Evolutionary conservation across 1,140 invertebrate species (phyloP).

Genomic region (Diachasma alloeum): DNA sequence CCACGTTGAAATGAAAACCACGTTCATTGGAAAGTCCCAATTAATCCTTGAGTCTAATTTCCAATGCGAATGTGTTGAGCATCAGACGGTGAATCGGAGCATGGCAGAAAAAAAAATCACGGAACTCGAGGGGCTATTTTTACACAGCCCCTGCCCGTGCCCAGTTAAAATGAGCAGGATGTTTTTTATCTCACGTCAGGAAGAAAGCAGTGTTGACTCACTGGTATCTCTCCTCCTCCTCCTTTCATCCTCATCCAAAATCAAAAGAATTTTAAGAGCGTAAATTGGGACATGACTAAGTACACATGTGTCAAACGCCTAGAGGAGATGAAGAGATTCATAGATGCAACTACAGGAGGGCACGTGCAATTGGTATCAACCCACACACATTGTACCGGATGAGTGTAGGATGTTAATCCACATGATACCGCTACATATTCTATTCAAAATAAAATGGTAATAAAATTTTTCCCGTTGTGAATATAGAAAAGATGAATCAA

Average conservation of each 20-base stretch:
- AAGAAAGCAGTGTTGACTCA: no score
- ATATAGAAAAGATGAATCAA: no score
- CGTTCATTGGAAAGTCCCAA: not conserved
- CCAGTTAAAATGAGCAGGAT: no score
- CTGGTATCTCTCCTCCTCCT: no score
- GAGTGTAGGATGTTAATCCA: not conserved
- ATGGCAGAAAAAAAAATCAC: not conserved
- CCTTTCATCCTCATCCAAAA: not conserved
- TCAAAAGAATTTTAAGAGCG: not conserved
- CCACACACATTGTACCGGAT: not conserved
- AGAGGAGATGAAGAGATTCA: not conserved
- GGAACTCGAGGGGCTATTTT: not conserved
- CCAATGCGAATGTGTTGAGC: not conserved
- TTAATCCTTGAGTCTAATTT: not conserved
- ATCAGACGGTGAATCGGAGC: slow-evolving; percentile 7
- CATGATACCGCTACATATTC: not conserved
- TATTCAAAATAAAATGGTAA: no score
- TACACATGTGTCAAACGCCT: not conserved
- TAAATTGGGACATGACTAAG: not conserved
- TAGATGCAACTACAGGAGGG: not conserved
- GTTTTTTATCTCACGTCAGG: no score
- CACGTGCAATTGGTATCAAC: not conserved
- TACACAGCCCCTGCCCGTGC: not conserved
- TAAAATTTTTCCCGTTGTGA: no score
- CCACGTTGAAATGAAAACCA: not conserved